Conservation (phyloP, 2,113 vertebrate species). For the Dicaeum eximium region DNA sequence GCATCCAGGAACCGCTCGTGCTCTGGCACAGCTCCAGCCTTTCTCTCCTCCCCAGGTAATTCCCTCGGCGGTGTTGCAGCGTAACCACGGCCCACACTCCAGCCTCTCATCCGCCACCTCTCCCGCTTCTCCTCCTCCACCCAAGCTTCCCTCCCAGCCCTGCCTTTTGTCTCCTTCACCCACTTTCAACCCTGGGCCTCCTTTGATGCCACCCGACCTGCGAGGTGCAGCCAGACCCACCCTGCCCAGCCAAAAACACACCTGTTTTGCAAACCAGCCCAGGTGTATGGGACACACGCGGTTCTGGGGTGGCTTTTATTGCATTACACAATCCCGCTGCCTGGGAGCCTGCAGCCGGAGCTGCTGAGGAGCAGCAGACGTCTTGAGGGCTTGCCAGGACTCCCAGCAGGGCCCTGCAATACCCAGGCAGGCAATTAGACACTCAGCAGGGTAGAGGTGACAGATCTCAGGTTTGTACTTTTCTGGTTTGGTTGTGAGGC, state of each 20-base stretch:
- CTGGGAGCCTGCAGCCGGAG: background rate
- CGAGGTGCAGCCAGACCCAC: slow-evolving; percentile 34
- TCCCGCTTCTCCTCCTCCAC: slow-evolving; percentile 46
- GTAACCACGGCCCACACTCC: background rate
- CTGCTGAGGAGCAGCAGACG: background rate
- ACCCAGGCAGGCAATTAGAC: background rate
- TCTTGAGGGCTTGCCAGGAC: background rate
- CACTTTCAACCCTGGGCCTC: slow-evolving; percentile 35
- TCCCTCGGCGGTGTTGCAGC: background rate
- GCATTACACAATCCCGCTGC: background rate
- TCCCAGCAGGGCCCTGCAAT: background rate
- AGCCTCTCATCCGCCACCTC: slow-evolving; percentile 33
- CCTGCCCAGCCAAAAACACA: slow-evolving; percentile 40
- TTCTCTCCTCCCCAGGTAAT: background rate
- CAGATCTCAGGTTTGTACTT: background rate
- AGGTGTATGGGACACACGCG: background rate
- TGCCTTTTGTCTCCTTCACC: slow-evolving; percentile 64
- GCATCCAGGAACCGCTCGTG: background rate
- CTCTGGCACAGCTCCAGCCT: background rate
- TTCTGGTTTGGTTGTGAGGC: background rate
- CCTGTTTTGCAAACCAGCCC: slow-evolving; percentile 31
- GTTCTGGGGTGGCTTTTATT: background rate
- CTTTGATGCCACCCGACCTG: slow-evolving; percentile 54
- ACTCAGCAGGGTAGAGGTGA: background rate
- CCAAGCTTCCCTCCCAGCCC: slow-evolving; percentile 61